phyloP scores from a whole-genome alignment of 2,113 vertebrate genomes.

The Cygnus atratus region DNA sequence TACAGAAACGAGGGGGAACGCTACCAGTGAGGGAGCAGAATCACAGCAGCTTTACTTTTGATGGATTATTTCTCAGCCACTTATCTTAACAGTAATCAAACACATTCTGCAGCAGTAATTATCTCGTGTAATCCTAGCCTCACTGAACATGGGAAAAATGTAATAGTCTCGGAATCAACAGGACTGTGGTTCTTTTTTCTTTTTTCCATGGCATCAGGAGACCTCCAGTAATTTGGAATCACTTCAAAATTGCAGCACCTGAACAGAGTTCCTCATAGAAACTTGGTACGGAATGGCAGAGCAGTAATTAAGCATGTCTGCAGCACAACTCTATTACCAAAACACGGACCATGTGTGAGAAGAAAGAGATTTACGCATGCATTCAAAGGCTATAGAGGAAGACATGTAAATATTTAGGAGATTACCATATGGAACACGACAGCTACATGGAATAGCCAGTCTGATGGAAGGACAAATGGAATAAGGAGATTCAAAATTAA shows the following conservation, averaged over 20 bases:
- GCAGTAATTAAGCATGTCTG: neutral
- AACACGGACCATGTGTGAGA: neutral
- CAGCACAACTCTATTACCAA: neutral
- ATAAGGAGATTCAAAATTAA: neutral
- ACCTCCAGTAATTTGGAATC: neutral
- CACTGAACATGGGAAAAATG: neutral
- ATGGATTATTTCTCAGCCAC: neutral
- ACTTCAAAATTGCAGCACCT: neutral
- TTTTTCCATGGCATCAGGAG: neutral
- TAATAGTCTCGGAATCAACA: neutral
- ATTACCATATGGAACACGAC: neutral
- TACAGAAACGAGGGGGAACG: rapidly evolving
- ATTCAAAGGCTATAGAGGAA: neutral
- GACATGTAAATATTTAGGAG: constrained; percentile 22
- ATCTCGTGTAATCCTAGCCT: neutral
- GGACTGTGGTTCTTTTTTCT: neutral
- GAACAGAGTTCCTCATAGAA: neutral
- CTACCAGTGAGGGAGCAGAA: neutral
- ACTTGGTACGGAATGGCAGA: neutral
- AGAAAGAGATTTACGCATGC: neutral
- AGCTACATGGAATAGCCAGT: neutral
- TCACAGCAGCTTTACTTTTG: neutral
- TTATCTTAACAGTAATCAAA: neutral
- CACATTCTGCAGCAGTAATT: neutral
- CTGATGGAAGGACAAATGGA: neutral